Percentiles rank a stretch among this genome's conserved stretches.
These are phyloP conservation scores for Cygnus buccinator DNA, from an alignment of 2,113 vertebrate species.

Conservation along the genomic window DNA sequence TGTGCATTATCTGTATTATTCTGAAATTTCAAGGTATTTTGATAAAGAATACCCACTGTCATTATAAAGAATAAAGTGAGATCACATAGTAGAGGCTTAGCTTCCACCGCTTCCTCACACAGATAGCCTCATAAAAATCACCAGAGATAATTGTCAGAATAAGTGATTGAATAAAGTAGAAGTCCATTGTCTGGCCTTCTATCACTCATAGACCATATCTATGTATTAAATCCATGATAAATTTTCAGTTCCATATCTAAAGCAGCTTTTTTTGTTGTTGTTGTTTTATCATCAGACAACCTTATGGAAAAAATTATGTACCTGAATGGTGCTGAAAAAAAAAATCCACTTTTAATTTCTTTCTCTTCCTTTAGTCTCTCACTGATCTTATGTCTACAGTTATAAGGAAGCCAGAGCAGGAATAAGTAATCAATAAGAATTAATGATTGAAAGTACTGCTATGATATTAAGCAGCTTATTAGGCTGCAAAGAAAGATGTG, in stretches of 20 bases:
- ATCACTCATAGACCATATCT: neutral
- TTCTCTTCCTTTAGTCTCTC: neutral
- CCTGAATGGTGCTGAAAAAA: neutral
- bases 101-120: neutral
- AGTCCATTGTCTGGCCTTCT: neutral
- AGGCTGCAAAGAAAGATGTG: neutral
- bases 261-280: neutral
- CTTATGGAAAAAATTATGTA: neutral
- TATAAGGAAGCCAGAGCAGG: neutral
- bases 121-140: neutral
- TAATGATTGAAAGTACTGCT: neutral
- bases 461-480: neutral
- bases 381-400: neutral
- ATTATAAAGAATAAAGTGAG: neutral
- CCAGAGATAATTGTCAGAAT: neutral
- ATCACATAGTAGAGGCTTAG: neutral
- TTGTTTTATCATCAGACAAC: neutral
- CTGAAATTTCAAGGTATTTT: neutral
- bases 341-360: neutral
- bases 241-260: neutral
- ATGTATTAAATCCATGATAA: neutral
- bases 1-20: neutral
- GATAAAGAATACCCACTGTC: neutral
- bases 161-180: neutral
- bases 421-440: conserved; percentile 17